These are phyloP conservation scores for Bolborhynchus lineola DNA, from an alignment of 2,113 vertebrate genomes.

Conservation along the genomic window DNA sequence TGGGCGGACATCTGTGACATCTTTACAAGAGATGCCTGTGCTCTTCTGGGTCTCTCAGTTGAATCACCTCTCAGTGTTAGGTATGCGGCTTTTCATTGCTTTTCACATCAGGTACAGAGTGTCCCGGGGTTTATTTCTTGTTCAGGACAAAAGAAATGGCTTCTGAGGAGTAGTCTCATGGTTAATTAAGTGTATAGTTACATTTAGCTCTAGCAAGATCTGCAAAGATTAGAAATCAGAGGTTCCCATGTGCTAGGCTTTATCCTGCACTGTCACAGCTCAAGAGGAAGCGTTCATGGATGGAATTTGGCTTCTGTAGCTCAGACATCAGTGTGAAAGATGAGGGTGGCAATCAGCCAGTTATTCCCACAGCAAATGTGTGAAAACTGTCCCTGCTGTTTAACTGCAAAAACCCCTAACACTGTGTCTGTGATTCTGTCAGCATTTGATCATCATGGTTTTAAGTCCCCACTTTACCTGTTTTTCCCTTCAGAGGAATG, in stretches of 20 bases:
- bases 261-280: not conserved
- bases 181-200: not conserved
- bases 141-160: not conserved
- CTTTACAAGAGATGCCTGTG: conserved; percentile 84
- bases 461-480: not conserved
- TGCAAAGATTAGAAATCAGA: not conserved
- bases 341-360: not conserved
- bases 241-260: not conserved
- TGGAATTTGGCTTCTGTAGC: not conserved
- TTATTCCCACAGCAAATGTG: not conserved
- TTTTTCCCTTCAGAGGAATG: not conserved
- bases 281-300: not conserved
- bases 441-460: not conserved
- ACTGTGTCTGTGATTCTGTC: not conserved
- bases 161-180: not conserved
- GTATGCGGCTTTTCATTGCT: conserved; percentile 58
- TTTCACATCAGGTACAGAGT: not conserved
- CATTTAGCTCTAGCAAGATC: not conserved
- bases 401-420: not conserved
- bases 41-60: conserved; percentile 83
- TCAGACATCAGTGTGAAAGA: not conserved
- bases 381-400: not conserved
- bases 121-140: not conserved
- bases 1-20: conserved; percentile 90
- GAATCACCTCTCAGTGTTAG: conserved; percentile 87